Percentiles rank a stretch among this genome's conserved stretches.
phyloP scores from a whole-genome alignment of 2,113 vertebrate species.

The Gymnocephalus cernua region DNA sequence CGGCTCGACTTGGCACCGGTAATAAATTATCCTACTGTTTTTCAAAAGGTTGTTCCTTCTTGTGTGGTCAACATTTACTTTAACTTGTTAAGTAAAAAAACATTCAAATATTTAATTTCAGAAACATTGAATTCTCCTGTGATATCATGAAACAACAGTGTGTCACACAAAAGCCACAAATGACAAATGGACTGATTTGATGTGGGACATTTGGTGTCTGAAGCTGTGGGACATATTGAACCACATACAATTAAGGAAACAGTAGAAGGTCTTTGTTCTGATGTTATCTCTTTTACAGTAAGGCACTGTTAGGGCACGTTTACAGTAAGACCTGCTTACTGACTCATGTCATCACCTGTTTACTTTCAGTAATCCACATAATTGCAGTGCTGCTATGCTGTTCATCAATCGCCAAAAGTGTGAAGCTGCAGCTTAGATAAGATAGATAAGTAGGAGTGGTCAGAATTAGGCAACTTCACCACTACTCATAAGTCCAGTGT shows the following conservation, averaged over 20 bases:
- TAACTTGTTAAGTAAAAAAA: not conserved
- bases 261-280: not conserved
- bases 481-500: not conserved
- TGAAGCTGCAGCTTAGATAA: not conserved
- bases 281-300: not conserved
- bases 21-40: constrained; percentile 23
- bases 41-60: not conserved
- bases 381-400: not conserved
- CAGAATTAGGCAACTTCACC: not conserved
- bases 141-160: not conserved
- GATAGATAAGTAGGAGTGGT: not conserved
- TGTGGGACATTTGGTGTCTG: not conserved
- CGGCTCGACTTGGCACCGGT: constrained; percentile 6
- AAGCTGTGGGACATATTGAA: not conserved
- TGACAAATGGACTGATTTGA: not conserved
- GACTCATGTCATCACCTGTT: not conserved
- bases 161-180: not conserved
- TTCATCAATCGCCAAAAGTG: not conserved
- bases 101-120: not conserved
- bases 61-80: not conserved
- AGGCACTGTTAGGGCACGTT: not conserved
- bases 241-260: not conserved
- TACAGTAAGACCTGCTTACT: not conserved
- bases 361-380: not conserved
- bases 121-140: not conserved